Base-by-base conservation (phyloP, 2,797 vertebrate genomes). In the Vespertilio murinus region DNA sequence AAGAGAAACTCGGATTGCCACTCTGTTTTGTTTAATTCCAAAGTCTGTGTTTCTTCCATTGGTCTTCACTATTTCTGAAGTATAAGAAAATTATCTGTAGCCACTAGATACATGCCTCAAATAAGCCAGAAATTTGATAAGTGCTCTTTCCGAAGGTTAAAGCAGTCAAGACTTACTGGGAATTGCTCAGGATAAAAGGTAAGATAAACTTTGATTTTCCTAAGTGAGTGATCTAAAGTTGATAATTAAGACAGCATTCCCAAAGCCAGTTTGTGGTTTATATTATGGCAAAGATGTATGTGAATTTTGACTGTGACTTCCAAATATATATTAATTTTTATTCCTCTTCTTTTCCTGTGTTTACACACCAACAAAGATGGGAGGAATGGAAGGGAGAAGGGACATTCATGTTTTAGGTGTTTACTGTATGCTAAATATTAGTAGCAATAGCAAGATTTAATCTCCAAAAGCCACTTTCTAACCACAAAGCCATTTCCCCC, bases 291-390 rank as follows among this genome's bases (percentile, higher is more conserved):
- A 93, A 86, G 80, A 80, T 71, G 23, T 8, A 64, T 18, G 22
- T 92, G 69, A 71, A 10, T 78, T 92, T 88, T 92, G 54, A 84
- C 38, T 84, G 13, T 84, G 82, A 69, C 42, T 90, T 91, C 59
- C 52, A 90, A 93, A 77, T 49, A 61, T 10, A 86, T 38, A 10
- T 61, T 33, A 65, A 20, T 49, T 70, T 90, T 56, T 88, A 61
- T 73, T 82, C 30, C 17, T 85, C n/a, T 71, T 86, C 6, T 87
- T 16, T 54, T 82, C 86, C 33, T 81, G 38, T 30, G 59, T 69
- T 87, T 83, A 61, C 54, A 38, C 6, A 42, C 67, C 47, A 80
- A 64, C 33, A 61, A 74, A 52, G 78, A 93, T 73, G 5, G n/a
- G 33, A 94, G 35, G 28, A 59, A 78, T 81, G 22, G 6, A 35